Evolutionary conservation across 2,888 invertebrate genomes (phyloP).

Genomic region (Xestia sexstrigata): DNA sequence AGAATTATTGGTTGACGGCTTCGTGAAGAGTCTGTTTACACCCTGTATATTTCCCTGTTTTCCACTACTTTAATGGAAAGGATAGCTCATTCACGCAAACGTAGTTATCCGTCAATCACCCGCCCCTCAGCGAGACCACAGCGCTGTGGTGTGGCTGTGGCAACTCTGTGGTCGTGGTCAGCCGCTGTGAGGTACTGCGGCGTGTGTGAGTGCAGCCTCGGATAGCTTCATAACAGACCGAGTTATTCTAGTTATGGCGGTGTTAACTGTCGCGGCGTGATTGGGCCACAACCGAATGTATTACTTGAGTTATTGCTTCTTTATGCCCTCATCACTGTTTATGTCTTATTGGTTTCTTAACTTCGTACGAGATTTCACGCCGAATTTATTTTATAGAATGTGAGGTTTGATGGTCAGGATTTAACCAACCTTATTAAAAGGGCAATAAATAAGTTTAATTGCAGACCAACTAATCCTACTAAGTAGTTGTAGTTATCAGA

Average conservation of each 20-base stretch:
- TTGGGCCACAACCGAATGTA: conserved; percentile 62
- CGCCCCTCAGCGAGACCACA: conserved; percentile 19
- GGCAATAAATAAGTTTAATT: background rate
- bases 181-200: conserved; percentile 8
- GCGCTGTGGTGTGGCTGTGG: background rate
- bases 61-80: background rate
- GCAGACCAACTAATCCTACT: background rate
- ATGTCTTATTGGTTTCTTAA: conserved; percentile 42
- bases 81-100: conserved; percentile 15
- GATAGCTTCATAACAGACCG: conserved; percentile 37
- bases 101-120: conserved; percentile 24
- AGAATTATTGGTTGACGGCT: no score
- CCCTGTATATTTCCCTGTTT: background rate
- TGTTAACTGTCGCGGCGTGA: conserved; percentile 70
- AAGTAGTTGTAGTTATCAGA: background rate
- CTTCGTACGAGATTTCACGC: conserved; percentile 29
- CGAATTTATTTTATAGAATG: conserved; percentile 11
- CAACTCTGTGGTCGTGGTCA: conserved; percentile 9
- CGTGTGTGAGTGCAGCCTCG: conserved; percentile 19
- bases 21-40: no score
- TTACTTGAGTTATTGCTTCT: conserved; percentile 56
- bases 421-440: conserved; percentile 1
- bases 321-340: conserved; percentile 42
- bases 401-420: background rate
- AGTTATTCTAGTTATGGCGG: conserved; percentile 69